Conservation (phyloP, 2,113 vertebrate genomes). For the Toxostoma redivivum region DNA sequence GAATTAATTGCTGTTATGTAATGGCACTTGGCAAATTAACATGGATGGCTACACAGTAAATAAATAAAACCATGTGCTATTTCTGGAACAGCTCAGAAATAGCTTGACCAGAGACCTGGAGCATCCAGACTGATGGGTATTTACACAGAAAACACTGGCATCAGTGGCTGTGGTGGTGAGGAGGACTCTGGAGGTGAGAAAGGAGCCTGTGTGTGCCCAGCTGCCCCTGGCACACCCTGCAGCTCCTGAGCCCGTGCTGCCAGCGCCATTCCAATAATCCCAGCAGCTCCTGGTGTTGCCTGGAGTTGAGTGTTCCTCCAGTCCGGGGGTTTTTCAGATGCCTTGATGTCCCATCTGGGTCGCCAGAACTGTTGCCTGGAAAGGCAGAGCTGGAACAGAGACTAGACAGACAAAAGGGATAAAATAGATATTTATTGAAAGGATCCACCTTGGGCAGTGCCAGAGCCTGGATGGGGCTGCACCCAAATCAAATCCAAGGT, state of each 20-base stretch:
- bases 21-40: conserved; percentile 33
- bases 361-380: no score
- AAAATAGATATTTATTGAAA: no score
- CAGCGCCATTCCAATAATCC: not conserved
- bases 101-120: not conserved
- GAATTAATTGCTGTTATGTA: conserved; percentile 41
- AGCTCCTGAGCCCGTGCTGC: not conserved
- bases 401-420: no score
- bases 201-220: not conserved
- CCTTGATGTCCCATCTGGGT: no score
- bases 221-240: not conserved
- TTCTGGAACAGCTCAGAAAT: not conserved
- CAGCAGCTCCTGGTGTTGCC: not conserved
- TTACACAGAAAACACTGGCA: not conserved
- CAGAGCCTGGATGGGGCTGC: no score
- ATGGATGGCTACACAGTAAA: not conserved
- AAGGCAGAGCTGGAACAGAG: no score
- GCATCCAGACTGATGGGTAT: not conserved
- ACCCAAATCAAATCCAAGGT: no score
- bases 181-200: not conserved
- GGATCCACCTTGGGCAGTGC: no score
- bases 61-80: conserved; percentile 2
- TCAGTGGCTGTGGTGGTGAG: not conserved
- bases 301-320: no score
- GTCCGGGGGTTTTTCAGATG: no score